Base-by-base conservation (phyloP, 2,113 vertebrate genomes). In the Siniperca knerii region DNA sequence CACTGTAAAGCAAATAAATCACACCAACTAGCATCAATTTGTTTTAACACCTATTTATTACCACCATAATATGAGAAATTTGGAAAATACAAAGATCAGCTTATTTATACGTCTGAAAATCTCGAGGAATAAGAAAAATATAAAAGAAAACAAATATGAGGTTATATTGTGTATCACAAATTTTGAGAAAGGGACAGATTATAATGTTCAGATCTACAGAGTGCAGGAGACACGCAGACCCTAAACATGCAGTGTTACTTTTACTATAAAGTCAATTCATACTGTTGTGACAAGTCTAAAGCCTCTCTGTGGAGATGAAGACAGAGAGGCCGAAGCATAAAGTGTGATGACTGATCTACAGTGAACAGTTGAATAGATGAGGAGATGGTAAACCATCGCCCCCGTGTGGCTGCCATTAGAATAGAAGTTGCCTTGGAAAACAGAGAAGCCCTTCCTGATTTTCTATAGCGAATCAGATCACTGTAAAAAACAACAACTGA, bases 31-130 rank as follows among this genome's bases (percentile, higher is more conserved):
- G 1, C 74, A 62, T 52, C 23, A 4, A 7, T 46, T 79, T 86
- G 82, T 95, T 95, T 94, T 94, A 93, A 96, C 95, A 96, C 90
- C 94, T 94, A 96, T 96, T 96, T 96, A 96, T 95, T 96, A 96
- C 94, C 94, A 96, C 95, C 93, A 93, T 94, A 95, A 95, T 94
- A 96, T 95, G 95, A 96, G 93, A 95, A 95, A 96, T 95, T 96
- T 96, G 95, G 94, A 96, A 95, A 96, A 95, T 96, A 96, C 96
- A 96, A 96, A 96, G 93, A 95, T 96, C 95, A 92, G 94, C 91
- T 95, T 93, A 95, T 95, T 96, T 95, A 94, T 94, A 96, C 75
- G 93, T 95, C 90, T 93, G 92, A 95, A 96, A 95, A 95, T 93
- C 87, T 93, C 46, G 77, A 94, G 91, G 86, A 92, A 92, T 95